Evolutionary conservation across 2,888 invertebrate genomes (phyloP).

Genomic region (Andrena chrysosceles): DNA sequence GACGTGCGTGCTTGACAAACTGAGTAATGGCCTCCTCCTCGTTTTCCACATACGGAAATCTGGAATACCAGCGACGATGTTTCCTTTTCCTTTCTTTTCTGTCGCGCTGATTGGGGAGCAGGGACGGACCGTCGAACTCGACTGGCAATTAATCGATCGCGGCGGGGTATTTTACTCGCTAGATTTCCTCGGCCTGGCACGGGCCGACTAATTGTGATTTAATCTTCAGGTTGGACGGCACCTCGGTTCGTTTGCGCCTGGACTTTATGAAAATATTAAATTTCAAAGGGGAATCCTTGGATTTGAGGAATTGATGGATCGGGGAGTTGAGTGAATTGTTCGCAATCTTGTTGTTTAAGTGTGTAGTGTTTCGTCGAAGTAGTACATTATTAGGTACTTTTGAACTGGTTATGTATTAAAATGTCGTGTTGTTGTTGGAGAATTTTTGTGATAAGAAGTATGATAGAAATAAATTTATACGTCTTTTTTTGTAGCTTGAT

Average conservation of each 20-base stretch:
- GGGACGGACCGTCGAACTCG: slow-evolving; percentile 27
- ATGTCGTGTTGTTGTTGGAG: too few species aligned
- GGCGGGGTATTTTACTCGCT: slow-evolving; percentile 7
- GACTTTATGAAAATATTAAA: slow-evolving; percentile 1
- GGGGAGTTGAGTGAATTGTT: too few species aligned
- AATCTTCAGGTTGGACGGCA: slow-evolving; percentile 2
- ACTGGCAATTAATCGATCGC: slow-evolving; percentile 45
- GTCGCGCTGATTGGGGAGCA: slow-evolving; percentile 31
- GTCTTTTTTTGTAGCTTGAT: too few species aligned
- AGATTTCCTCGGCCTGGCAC: slow-evolving; percentile 13
- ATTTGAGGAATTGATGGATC: too few species aligned
- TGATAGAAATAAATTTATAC: too few species aligned
- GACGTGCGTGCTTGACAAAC: slow-evolving; percentile 47
- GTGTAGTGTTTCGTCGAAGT: too few species aligned
- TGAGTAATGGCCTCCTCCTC: slow-evolving; percentile 46
- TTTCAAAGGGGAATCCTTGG: not conserved
- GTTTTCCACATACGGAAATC: slow-evolving; percentile 68
- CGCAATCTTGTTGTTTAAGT: too few species aligned
- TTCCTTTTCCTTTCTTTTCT: slow-evolving; percentile 16
- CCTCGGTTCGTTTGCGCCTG: slow-evolving; percentile 7
- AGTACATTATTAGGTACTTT: too few species aligned
- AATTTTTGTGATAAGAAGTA: too few species aligned
- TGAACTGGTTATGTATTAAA: too few species aligned
- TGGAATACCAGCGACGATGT: slow-evolving; percentile 33
- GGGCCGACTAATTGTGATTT: slow-evolving; percentile 11